A percentile compares a stretch with the other conserved stretches of the same genome.
Conservation (phyloP, 37 sponge, comb jelly and placozoan genomes). For the Diacarnus erythraeanus region DNA sequence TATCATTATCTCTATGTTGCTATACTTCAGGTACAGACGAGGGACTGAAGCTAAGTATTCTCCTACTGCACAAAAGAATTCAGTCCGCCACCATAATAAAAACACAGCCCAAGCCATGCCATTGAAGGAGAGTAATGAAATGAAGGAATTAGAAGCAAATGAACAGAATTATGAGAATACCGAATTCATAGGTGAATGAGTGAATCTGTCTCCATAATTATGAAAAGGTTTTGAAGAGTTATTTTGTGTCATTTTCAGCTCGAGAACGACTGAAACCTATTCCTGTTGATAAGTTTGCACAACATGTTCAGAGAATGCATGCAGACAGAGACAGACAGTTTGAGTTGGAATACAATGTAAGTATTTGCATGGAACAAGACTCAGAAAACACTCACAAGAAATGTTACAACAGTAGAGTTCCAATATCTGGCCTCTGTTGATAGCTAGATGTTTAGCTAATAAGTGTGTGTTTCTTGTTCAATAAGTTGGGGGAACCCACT, state of each 20-base stretch:
- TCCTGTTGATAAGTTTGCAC: conserved; percentile 42
- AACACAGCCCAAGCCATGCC: background rate
- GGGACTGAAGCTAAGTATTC: background rate
- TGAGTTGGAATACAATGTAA: conserved; percentile 65
- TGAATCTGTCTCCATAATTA: background rate
- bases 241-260: background rate
- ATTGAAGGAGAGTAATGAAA: background rate
- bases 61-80: background rate
- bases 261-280: conserved; percentile 1
- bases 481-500: too few species aligned
- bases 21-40: background rate
- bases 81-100: background rate
- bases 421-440: too few species aligned
- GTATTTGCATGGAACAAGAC: background rate
- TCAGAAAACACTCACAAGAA: too few species aligned
- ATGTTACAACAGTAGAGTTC: background rate
- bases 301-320: conserved; percentile 63
- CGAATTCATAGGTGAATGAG: background rate
- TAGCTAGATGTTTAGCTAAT: too few species aligned
- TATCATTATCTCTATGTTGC: background rate
- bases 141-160: background rate
- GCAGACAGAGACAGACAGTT: conserved; percentile 55
- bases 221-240: background rate
- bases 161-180: background rate
- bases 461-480: too few species aligned